Base-by-base conservation (phyloP, 2,113 vertebrate genomes). In the Cygnus atratus region DNA sequence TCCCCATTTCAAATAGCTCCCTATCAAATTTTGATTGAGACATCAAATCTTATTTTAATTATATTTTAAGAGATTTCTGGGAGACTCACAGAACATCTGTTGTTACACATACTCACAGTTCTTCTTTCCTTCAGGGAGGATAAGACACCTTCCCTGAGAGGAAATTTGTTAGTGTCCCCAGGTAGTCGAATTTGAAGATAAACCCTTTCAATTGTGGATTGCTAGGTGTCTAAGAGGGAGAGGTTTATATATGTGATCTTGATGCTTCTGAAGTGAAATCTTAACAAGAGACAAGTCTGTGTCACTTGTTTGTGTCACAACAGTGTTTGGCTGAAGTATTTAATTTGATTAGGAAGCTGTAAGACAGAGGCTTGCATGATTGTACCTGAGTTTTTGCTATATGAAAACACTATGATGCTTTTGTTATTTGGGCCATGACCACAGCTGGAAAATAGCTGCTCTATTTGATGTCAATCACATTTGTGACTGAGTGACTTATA, bases 211-310 rank as follows among this genome's bases (percentile, higher is more conserved):
- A 65, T 63, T 35, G 7, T 48, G 67, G 17, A 71, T 17, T 26
- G 41, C 72, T 81, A 22, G n/a, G 31, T 10, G 0, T 54, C 58
- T 9, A 21, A 67, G 31, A 91, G 57, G 55, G 19, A 24, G 16
- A 43, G 76, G 71, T 95, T 95, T 76, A 83, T 73, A 26, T 13
- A 14, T 1, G 59, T 59, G 68, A 31, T 70, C 67, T 18, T 35
- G 78, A 61, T 41, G 71, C 46, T 89, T 78, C 67, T 43, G 52
- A 35, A 84, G 85, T 17, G 54, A 86, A 88, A 93, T 65, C 46
- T 87, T 61, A 65, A 14, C 14, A 48, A 48, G 20, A 22, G 20
- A 48, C 46, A 48, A 22, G 46, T 10, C 46, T 48, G 46, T 21
- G 46, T 48, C 20, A 48, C 46, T 22, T 48, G 46, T 48, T 21